Conservation (phyloP, 2,888 invertebrate species). For the Spodoptera picta region DNA sequence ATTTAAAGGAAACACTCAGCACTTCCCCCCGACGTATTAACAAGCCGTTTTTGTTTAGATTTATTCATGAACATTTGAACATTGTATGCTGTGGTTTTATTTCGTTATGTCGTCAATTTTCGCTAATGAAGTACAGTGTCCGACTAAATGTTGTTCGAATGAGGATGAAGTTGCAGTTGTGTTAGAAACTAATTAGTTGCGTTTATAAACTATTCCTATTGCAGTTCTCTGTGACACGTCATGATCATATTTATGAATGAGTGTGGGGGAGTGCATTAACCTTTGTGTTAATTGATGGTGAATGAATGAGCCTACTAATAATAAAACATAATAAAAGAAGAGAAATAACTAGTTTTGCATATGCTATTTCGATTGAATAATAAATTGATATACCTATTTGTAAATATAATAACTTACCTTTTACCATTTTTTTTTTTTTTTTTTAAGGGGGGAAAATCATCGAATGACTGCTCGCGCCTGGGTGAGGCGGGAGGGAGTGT, state of each 20-base stretch:
- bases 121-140: constrained; percentile 27
- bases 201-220: constrained; percentile 47
- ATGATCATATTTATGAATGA: constrained; percentile 22
- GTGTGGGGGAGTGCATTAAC: constrained; percentile 7
- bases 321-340: too few relatives aligned
- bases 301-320: too few relatives aligned
- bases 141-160: constrained; percentile 22
- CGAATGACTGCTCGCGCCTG: too few relatives aligned
- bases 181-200: constrained; percentile 13
- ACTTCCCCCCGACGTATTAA: constrained; percentile 53
- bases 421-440: too few relatives aligned
- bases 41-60: constrained; percentile 57
- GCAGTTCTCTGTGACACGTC: constrained; percentile 30
- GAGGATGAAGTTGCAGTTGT: constrained; percentile 29
- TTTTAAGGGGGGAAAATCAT: too few relatives aligned
- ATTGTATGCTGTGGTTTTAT: constrained; percentile 10
- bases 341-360: too few relatives aligned
- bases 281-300: not conserved
- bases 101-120: constrained; percentile 29
- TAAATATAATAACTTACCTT: too few relatives aligned
- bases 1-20: constrained; percentile 67
- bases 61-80: constrained; percentile 48
- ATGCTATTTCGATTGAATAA: too few relatives aligned
- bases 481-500: too few relatives aligned
- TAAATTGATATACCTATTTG: too few relatives aligned